phyloP scores from a whole-genome alignment of 1,140 invertebrate species.

The Aphaenogaster rudis region DNA sequence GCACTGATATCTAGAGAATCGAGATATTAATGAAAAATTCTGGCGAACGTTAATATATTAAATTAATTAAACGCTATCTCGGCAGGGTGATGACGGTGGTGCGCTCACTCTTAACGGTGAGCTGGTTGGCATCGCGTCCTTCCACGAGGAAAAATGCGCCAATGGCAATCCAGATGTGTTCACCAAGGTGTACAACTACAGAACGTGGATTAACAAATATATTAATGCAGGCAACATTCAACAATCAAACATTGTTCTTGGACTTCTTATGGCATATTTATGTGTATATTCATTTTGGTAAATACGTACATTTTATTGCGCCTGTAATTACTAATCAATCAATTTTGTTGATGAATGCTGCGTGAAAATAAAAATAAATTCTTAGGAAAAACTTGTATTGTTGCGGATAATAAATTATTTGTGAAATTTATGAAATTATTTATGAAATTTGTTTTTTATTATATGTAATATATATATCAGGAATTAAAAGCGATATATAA shows the following conservation, averaged over 20 bases:
- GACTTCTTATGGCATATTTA: neutral
- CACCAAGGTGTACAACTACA: neutral
- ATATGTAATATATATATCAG: neutral
- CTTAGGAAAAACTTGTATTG: neutral
- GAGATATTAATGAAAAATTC: neutral
- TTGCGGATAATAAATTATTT: neutral
- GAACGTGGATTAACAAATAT: neutral
- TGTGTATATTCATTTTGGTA: slow-evolving; percentile 5
- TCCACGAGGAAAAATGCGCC: neutral
- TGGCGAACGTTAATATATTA: neutral
- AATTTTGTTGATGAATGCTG: neutral
- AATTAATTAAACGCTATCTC: neutral
- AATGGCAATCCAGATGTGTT: neutral
- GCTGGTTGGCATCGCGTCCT: neutral
- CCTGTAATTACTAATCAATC: neutral
- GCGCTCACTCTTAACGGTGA: neutral
- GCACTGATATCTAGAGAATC: neutral
- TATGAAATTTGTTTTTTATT: neutral
- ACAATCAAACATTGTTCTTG: neutral
- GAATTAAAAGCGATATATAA: too few species aligned
- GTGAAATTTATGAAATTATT: neutral
- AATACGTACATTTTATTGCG: neutral
- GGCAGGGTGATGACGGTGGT: slow-evolving; percentile 10
- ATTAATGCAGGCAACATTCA: neutral
- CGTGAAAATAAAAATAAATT: neutral